These are phyloP conservation scores for Maccullochella peelii DNA, from an alignment of 2,113 vertebrate genomes.

Conservation along the genomic window DNA sequence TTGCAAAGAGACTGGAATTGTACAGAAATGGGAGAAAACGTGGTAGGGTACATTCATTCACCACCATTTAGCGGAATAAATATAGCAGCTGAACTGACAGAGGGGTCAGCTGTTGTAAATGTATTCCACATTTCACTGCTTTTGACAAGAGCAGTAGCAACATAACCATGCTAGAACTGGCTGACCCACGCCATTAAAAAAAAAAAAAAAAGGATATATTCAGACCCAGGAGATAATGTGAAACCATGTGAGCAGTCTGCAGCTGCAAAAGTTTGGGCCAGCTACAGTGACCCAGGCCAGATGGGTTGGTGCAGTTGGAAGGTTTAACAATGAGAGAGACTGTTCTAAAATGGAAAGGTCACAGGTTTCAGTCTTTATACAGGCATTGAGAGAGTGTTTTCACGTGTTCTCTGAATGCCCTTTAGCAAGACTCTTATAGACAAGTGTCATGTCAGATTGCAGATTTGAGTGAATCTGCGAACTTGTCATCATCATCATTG, in stretches of 20 bases:
- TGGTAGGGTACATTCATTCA: conserved; percentile 8
- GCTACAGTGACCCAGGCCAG: conserved; percentile 33
- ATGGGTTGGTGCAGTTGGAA: conserved; percentile 10
- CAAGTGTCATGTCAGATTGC: neutral
- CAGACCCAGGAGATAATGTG: conserved; percentile 31
- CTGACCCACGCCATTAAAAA: conserved; percentile 5
- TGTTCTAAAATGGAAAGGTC: conserved; percentile 45
- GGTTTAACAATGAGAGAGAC: conserved; percentile 39
- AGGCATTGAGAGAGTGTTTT: neutral
- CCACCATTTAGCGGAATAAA: conserved; percentile 44
- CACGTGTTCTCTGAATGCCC: neutral
- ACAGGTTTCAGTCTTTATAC: neutral
- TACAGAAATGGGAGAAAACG: neutral
- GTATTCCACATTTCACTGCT: conserved; percentile 30
- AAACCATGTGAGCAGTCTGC: conserved; percentile 24
- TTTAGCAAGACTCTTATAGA: neutral
- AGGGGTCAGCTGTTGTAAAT: conserved; percentile 33
- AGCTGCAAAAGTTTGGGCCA: conserved; percentile 21
- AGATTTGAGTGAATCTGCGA: neutral
- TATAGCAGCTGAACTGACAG: conserved; percentile 35
- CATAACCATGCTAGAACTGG: conserved; percentile 6
- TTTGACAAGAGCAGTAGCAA: conserved; percentile 28
- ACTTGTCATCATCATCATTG: neutral
- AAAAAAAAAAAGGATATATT: conserved; percentile 7
- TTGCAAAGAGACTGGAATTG: conserved; percentile 30